Evolutionary conservation across 2,797 vertebrate genomes (phyloP), one percentile per base, ranked within the genome.

Genomic region (Acridotheres tristis): DNA sequence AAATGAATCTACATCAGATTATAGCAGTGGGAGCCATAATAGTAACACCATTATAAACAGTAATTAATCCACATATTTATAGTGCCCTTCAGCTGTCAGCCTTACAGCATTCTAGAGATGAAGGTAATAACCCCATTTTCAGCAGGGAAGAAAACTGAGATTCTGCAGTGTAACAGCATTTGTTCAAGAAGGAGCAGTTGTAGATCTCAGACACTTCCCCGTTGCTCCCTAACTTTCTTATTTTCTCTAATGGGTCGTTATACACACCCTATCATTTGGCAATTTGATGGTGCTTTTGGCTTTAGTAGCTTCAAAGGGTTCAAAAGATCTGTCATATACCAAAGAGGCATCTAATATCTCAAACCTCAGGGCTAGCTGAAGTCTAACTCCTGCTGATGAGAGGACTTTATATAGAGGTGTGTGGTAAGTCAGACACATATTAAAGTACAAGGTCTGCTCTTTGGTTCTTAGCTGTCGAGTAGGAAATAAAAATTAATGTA

Each of bases 221-320:
- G 38, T 76, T 89, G 57, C 26, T 88, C 61, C 47, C 29, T 34
- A 78, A 74, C 38, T 79, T 94, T 36, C 81, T 51, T 86, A 68
- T 88, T 88, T 88, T 76, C 66, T 84, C 62, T 90, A 78, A 90
- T 73, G n/a, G 54, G n/a, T 45, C 47, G 22, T 78, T 61, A 88
- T 22, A 91, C 16, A 54, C 38, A 40, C 19, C 18, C 53, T 74
- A 67, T 51, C 85, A 51, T 84, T n/a, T 69, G n/a, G 61, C 84
- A 86, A 47, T 68, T 81, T 65, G 66, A 58, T 80, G 43, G n/a
- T 80, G 30, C 38, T 94, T 85, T 76, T 5, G 5, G 36, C 26
- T 85, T 68, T 11, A 74, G 65, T 36, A 89, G 19, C 30, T 94
- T 91, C 89, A 94, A 94, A 94, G 78, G 65, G 51, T 94, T 86